Conservation (phyloP, 30 jellyfish, hydroid and myxozoan species). For the Rhopilema esculentum region DNA sequence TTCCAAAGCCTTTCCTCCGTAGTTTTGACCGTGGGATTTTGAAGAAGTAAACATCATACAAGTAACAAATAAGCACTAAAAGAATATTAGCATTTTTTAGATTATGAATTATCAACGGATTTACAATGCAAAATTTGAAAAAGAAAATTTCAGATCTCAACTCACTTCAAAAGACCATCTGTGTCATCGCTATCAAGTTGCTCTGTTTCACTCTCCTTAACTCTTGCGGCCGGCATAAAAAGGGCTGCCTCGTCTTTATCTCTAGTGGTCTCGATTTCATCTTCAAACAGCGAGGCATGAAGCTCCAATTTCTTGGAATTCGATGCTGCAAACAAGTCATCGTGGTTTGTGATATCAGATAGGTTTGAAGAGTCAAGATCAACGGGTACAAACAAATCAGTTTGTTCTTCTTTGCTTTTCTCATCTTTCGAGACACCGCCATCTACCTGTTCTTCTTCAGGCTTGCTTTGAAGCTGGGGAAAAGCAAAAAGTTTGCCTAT, state of each 20-base stretch:
- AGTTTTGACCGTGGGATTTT: too few species aligned
- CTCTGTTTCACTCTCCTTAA: not conserved
- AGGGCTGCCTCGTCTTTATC: constrained; percentile 47
- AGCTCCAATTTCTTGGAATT: constrained; percentile 47
- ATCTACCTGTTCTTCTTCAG: constrained; percentile 5
- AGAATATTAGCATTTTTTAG: too few species aligned
- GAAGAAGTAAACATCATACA: too few species aligned
- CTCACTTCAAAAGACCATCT: constrained; percentile 54
- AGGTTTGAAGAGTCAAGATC: constrained; percentile 49
- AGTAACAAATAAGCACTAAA: too few species aligned
- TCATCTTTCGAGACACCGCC: constrained; percentile 12
- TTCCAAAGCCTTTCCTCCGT: too few species aligned
- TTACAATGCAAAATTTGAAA: too few species aligned
- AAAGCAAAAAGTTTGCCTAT: too few species aligned
- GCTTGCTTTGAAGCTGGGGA: constrained; percentile 14
- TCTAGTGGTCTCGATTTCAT: constrained; percentile 18
- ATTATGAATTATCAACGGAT: too few species aligned
- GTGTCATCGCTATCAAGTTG: constrained; percentile 25
- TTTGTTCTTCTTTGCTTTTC: constrained; percentile 35
- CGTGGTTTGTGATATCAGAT: constrained; percentile 20
- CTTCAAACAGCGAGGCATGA: constrained; percentile 70
- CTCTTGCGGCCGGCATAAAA: constrained; percentile 41
- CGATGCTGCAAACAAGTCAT: constrained; percentile 44
- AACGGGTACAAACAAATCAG: constrained; percentile 45
- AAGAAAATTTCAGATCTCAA: not conserved